Evolutionary conservation across 2,888 invertebrate species (phyloP).

Genomic region (Drosophila austrosaltans): DNA sequence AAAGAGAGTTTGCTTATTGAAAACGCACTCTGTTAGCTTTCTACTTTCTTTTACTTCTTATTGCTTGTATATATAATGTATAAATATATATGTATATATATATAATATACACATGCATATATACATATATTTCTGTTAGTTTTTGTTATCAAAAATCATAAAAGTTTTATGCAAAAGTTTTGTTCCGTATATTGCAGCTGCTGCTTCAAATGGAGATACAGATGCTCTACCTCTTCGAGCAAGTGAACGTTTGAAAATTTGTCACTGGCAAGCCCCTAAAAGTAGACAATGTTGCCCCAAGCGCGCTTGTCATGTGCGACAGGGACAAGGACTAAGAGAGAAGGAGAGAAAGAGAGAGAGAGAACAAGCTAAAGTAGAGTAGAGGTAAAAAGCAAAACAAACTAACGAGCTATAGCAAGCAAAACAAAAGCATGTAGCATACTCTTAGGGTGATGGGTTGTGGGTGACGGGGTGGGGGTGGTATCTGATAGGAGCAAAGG

Average conservation of each 20-base stretch:
- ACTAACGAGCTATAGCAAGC: constrained; percentile 72
- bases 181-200: constrained; percentile 16
- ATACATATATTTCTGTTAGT: constrained; percentile 14
- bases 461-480: too few species aligned
- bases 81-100: neutral
- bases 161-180: constrained; percentile 67
- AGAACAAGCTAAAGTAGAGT: neutral
- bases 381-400: constrained; percentile 44
- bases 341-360: neutral
- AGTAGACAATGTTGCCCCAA: constrained; percentile 49
- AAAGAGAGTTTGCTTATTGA: constrained; percentile 61
- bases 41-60: constrained; percentile 22
- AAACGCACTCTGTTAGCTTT: constrained; percentile 46
- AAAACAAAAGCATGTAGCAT: constrained; percentile 70
- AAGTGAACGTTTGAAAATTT: constrained; percentile 47
- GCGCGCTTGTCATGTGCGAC: constrained; percentile 43
- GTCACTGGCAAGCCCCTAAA: constrained; percentile 60
- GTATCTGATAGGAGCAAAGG: neutral
- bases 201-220: constrained; percentile 43
- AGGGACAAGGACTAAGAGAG: neutral
- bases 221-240: constrained; percentile 28
- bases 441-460: constrained; percentile 32
- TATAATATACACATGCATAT: neutral
- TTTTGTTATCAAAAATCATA: constrained; percentile 70
- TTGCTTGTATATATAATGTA: neutral